Conservation (phyloP, 2,797 vertebrate genomes). For the Furcifer pardalis region DNA sequence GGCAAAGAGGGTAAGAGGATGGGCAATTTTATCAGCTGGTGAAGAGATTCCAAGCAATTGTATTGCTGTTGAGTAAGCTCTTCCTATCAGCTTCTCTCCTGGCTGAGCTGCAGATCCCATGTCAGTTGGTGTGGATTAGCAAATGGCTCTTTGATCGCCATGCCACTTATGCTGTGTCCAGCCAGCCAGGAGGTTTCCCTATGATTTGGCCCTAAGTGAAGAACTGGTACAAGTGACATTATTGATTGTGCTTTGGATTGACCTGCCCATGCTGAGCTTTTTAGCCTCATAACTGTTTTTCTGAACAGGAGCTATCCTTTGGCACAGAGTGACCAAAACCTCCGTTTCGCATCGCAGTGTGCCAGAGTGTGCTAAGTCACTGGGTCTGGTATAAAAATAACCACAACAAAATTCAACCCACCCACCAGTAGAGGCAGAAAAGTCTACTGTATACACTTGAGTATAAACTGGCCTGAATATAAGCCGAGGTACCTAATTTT, state of each 20-base stretch:
- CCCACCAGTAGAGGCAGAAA: background rate
- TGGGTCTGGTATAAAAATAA: too few relatives aligned
- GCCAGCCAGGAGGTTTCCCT: too few relatives aligned
- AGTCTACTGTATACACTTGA: too few relatives aligned
- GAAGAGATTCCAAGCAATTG: background rate
- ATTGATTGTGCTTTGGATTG: background rate
- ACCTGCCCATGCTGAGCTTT: background rate
- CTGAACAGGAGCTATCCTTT: background rate
- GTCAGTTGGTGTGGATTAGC: background rate
- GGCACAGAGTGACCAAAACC: background rate
- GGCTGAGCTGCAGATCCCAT: background rate
- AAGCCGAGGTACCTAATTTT: too few relatives aligned
- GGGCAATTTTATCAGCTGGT: background rate
- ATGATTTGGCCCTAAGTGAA: too few relatives aligned
- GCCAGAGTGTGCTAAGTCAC: background rate
- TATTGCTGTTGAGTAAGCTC: background rate
- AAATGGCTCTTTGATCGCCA: background rate
- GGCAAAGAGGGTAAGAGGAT: slow-evolving; percentile 8
- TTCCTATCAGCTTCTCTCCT: background rate
- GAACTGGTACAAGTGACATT: background rate
- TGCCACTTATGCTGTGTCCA: background rate
- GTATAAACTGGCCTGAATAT: too few relatives aligned
- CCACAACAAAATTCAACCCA: background rate
- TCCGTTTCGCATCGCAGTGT: background rate
- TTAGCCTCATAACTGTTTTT: background rate